phyloP scores from a whole-genome alignment of 2,888 invertebrate genomes.

The Macrophya annulata region DNA sequence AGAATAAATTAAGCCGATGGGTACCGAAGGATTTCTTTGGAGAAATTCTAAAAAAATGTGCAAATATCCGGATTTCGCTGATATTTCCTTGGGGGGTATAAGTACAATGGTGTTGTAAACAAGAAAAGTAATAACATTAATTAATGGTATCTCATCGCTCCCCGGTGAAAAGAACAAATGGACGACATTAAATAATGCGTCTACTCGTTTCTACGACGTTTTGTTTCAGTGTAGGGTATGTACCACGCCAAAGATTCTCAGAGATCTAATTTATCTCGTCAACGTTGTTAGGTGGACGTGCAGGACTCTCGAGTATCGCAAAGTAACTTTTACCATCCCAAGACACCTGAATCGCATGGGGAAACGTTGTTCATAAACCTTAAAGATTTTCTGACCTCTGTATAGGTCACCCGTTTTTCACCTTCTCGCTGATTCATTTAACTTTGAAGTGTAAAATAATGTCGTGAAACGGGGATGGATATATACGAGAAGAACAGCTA shows the following conservation, averaged over 20 bases:
- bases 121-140: slow-evolving; percentile 16
- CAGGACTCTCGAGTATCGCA: neutral
- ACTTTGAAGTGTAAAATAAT: neutral
- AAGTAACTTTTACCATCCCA: neutral
- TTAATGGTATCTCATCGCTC: neutral
- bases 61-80: neutral
- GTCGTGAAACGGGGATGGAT: neutral
- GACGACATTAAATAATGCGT: slow-evolving; percentile 4
- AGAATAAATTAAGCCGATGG: neutral
- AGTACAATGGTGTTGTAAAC: neutral
- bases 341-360: neutral
- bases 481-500: neutral
- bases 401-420: neutral
- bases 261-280: neutral
- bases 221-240: neutral
- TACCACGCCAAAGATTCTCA: neutral
- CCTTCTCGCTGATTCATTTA: too few relatives aligned
- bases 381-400: neutral
- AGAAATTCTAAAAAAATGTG: neutral
- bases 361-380: neutral
- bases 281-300: neutral
- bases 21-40: too few relatives aligned
- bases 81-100: slow-evolving; percentile 21
- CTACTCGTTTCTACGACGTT: neutral
- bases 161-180: neutral